Evolutionary conservation across 2,888 invertebrate genomes (phyloP), one percentile per base, ranked within the genome.

Genomic region (Plusia festucae): DNA sequence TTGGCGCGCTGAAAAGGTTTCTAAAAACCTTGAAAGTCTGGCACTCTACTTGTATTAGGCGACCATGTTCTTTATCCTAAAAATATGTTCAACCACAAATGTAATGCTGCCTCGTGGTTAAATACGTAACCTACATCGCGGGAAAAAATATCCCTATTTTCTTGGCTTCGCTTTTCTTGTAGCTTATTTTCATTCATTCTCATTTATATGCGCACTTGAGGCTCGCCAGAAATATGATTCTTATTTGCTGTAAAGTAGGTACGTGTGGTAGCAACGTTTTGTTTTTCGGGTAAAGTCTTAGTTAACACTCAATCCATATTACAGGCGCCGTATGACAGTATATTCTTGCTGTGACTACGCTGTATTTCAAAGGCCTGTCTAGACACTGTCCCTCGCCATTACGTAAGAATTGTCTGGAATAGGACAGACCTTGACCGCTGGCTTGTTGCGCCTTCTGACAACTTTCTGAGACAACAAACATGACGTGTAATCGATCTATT

Each of bases 1-100:
- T 57, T 56, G 62, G 51, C 40, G 18, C 60, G 53, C 11, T 34
- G 20, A 11, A 53, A 53, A 70, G 34, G 74, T 52, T 53, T 51
- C 65, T 62, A 53, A 59, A 40, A 73, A 74, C 75, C 75, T 73
- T 75, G 75, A 66, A 73, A 70, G 75, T 66, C 73, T 70, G 66
- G 53, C 57, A 16, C 40, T 57, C 24, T 49, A 57, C 62, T 24
- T 53, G 59, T 54, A 61, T 65, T 70, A 60, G 51, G 49, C 56
- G n/a, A 60, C 55, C 52, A 63, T 44, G 57, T 32, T 65, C 55
- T 7, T 46, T 53, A 60, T 46, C 66, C 52, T 22, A 30, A 53
- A 75, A 69, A 76, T 65, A 63, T 40, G 49, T 65, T 75, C 40
- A 40, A 30, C 44, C 53, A 52, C 59, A 65, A 56, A 66, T 53